These are phyloP conservation scores for Himalopsyche anomala DNA, from an alignment of 2,888 invertebrate species.

Conservation along the genomic window DNA sequence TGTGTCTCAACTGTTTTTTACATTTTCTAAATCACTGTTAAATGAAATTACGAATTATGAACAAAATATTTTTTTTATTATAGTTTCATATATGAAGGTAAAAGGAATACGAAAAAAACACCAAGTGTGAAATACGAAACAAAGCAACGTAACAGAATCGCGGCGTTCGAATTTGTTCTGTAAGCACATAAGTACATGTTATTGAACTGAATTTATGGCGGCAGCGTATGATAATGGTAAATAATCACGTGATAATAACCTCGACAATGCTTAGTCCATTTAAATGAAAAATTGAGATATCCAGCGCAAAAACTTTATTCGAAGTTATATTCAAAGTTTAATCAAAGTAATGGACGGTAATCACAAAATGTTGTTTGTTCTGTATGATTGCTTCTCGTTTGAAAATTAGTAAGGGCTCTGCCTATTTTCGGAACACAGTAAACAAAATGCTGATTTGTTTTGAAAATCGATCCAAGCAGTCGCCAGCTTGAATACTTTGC, in stretches of 20 bases:
- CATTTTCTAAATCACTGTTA: too few relatives aligned
- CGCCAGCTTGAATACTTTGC: slow-evolving; percentile 6
- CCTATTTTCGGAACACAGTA: slow-evolving; percentile 6
- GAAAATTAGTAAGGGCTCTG: not conserved
- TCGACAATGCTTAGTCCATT: not conserved
- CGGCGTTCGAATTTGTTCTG: too few relatives aligned
- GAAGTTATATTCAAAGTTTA: not conserved
- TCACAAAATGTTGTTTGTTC: slow-evolving; percentile 28
- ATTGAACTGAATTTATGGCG: too few relatives aligned
- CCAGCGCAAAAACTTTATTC: not conserved
- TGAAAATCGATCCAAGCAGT: not conserved
- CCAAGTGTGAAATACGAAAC: too few relatives aligned
- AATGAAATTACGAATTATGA: too few relatives aligned
- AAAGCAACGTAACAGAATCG: too few relatives aligned
- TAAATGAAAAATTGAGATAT: slow-evolving; percentile 11
- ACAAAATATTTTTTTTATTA: too few relatives aligned
- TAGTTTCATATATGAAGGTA: too few relatives aligned
- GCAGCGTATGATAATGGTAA: not conserved
- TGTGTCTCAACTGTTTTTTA: too few relatives aligned
- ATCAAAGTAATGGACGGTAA: slow-evolving; percentile 29
- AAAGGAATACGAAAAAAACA: too few relatives aligned
- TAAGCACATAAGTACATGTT: too few relatives aligned
- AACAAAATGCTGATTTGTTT: slow-evolving; percentile 28
- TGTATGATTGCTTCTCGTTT: slow-evolving; percentile 22
- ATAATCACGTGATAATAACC: not conserved